These are phyloP conservation scores for Crepidodera aurea DNA, from an alignment of 2,888 invertebrate genomes.

Conservation along the genomic window DNA sequence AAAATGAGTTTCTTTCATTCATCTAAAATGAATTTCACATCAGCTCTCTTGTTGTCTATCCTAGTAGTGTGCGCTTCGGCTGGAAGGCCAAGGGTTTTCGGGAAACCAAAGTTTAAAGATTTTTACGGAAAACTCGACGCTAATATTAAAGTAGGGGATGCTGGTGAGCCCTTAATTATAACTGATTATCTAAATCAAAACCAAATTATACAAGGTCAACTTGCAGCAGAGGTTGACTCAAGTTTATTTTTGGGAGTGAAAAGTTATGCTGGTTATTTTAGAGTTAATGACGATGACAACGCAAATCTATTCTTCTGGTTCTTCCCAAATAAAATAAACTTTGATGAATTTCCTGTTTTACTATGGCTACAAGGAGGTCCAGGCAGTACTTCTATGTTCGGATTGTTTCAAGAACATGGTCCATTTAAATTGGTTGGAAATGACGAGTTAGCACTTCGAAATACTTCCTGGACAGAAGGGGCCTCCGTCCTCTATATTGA, in stretches of 20 bases:
- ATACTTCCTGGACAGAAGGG: constrained; percentile 60
- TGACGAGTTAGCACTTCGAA: constrained; percentile 62
- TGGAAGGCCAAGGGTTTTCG: too few relatives aligned
- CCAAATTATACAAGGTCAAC: constrained; percentile 69
- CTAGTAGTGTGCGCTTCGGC: too few relatives aligned
- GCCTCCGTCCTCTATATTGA: constrained; percentile 79
- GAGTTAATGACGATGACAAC: constrained; percentile 75
- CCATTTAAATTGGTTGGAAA: constrained; percentile 65
- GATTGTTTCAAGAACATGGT: constrained; percentile 82
- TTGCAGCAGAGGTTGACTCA: constrained; percentile 64
- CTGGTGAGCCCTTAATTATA: constrained; percentile 71
- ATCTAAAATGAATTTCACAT: too few relatives aligned
- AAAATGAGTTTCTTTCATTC: too few relatives aligned
- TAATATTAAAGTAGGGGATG: constrained; percentile 25
- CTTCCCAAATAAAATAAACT: constrained; percentile 71
- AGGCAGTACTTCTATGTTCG: constrained; percentile 77
- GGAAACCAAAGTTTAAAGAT: too few relatives aligned
- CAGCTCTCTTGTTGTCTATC: too few relatives aligned
- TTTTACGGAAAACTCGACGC: too few relatives aligned
- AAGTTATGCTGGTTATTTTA: constrained; percentile 79
- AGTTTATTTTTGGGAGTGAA: constrained; percentile 66
- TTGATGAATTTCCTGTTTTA: constrained; percentile 71
- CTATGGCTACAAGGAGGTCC: constrained; percentile 87
- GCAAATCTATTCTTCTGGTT: constrained; percentile 91
- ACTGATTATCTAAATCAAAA: constrained; percentile 74